Conservation (phyloP, 1,140 invertebrate species). For the Tetramorium alpestre region DNA sequence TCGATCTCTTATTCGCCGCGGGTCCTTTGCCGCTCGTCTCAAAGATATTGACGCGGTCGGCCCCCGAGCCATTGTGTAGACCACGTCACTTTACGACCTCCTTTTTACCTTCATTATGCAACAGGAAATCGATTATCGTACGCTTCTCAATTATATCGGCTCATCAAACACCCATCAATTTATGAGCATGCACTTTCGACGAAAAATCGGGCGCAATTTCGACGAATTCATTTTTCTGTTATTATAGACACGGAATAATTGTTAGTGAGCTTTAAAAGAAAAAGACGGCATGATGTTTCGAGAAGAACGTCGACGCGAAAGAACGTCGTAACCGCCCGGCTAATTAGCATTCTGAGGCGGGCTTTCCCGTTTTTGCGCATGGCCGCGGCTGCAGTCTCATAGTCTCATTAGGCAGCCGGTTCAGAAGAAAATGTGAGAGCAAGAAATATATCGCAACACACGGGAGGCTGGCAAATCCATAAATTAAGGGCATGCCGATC, state of each 20-base stretch:
- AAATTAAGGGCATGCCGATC: slow-evolving; percentile 61
- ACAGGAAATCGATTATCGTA: slow-evolving; percentile 40
- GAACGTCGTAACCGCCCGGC: slow-evolving; percentile 1
- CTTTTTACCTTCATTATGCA: slow-evolving; percentile 49
- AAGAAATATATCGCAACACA: slow-evolving; percentile 58
- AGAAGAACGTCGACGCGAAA: too few species aligned
- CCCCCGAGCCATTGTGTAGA: background rate
- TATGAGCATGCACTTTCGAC: background rate
- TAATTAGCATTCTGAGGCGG: slow-evolving; percentile 50
- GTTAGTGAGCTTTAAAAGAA: background rate
- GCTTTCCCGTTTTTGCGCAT: slow-evolving; percentile 59
- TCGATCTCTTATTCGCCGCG: background rate
- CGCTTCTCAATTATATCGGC: slow-evolving; percentile 34
- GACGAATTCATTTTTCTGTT: background rate
- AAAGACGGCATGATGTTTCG: slow-evolving; percentile 3
- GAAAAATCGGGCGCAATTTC: slow-evolving; percentile 1
- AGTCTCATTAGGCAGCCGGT: slow-evolving; percentile 60
- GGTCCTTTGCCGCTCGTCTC: background rate
- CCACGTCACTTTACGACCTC: slow-evolving; percentile 41
- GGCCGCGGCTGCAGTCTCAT: slow-evolving; percentile 34
- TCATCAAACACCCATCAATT: slow-evolving; percentile 15
- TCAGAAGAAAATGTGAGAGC: slow-evolving; percentile 66
- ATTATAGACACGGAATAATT: background rate
- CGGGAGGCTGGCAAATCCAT: slow-evolving; percentile 49
- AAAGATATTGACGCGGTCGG: background rate